phyloP scores from a whole-genome alignment of 2,888 invertebrate species.

The Troilus luridus region DNA sequence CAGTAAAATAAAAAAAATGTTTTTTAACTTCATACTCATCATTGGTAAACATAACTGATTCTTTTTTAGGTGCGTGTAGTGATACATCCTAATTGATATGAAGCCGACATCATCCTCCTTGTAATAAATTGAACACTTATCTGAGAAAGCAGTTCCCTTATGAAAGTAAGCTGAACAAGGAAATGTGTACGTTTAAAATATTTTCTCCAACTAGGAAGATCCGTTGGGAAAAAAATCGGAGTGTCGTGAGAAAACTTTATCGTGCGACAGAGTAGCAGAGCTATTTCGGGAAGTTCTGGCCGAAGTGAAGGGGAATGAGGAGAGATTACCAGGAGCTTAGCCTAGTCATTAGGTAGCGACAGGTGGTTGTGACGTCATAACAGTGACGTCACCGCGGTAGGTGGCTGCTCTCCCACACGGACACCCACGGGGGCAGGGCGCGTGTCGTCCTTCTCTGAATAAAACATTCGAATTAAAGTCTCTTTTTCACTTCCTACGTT shows the following conservation, averaged over 20 bases:
- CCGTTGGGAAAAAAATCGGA: not conserved
- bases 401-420: conserved; percentile 36
- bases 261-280: not conserved
- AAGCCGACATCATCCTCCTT: not conserved
- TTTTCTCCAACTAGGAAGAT: not conserved
- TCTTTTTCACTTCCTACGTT: conserved; percentile 21
- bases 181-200: not conserved
- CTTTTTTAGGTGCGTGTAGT: not conserved
- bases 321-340: conserved; percentile 4
- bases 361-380: conserved; percentile 35
- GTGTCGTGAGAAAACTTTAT: conserved; percentile 32
- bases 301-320: not conserved
- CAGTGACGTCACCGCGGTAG: conserved; percentile 8
- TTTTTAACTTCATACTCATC: no score
- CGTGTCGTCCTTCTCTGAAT: not conserved
- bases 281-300: not conserved
- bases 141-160: not conserved
- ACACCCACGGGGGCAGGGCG: conserved; percentile 46
- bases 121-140: not conserved
- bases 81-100: not conserved
- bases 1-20: no score
- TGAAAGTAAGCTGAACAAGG: not conserved
- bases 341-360: conserved; percentile 22
- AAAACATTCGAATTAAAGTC: conserved; percentile 6
- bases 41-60: no score